Conservation (phyloP, 2,797 vertebrate species). For the Pipistrellus pygmaeus region DNA sequence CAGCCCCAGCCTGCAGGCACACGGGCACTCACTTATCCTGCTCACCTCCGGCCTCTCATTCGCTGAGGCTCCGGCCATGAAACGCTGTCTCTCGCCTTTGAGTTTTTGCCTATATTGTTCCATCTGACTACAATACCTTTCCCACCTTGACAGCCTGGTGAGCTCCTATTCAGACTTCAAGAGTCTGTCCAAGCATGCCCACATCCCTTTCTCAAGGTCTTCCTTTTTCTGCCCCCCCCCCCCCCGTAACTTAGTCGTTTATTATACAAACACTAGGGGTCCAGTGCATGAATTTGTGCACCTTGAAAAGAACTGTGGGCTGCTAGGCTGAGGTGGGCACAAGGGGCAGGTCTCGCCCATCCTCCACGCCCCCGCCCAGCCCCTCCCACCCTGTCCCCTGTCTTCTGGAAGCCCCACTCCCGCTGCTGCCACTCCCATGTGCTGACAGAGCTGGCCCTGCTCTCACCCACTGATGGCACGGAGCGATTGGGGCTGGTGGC, state of each 20-base stretch:
- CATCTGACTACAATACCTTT: neutral
- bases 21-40: neutral
- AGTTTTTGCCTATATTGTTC: neutral
- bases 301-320: too few species aligned
- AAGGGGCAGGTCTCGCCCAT: too few species aligned
- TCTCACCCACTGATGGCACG: too few species aligned
- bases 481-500: too few species aligned
- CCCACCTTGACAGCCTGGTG: neutral
- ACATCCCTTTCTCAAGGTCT: neutral
- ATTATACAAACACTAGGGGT: neutral
- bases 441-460: too few species aligned
- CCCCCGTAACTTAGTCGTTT: neutral
- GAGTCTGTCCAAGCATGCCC: neutral
- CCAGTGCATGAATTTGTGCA: too few species aligned
- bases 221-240: neutral
- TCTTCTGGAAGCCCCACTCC: too few species aligned
- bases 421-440: too few species aligned
- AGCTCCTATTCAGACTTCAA: neutral
- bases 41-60: neutral
- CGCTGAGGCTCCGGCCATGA: neutral
- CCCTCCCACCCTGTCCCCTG: too few species aligned
- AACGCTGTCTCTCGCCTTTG: neutral
- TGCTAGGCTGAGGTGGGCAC: too few species aligned
- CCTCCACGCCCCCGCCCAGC: too few species aligned
- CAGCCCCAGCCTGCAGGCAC: too few species aligned